Evolutionary conservation across 2,113 vertebrate genomes (phyloP).

Genomic region (Alligator mississippiensis): DNA sequence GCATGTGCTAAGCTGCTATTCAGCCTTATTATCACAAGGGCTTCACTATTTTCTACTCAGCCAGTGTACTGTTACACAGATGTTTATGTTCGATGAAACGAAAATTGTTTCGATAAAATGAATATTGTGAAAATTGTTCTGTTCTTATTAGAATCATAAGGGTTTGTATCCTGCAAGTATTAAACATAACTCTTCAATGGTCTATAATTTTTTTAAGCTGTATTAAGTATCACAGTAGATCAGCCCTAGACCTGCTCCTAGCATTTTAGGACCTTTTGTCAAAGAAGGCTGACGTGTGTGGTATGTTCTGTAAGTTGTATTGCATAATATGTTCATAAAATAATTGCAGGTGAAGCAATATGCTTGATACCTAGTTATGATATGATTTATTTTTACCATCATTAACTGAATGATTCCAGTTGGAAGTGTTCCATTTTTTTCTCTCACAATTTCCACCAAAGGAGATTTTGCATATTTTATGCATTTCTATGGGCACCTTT

Average conservation of each 20-base stretch:
- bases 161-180: neutral
- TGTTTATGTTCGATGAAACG: neutral
- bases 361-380: conserved; percentile 11
- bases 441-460: conserved; percentile 18
- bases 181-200: neutral
- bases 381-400: conserved; percentile 30
- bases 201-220: neutral
- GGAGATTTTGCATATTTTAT: neutral
- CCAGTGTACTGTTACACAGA: neutral
- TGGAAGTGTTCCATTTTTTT: neutral
- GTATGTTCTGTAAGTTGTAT: neutral
- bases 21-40: neutral
- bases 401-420: conserved; percentile 15
- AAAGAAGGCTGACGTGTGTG: neutral
- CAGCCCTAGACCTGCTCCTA: conserved; percentile 4
- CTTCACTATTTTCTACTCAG: neutral
- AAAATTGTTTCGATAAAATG: too few species aligned
- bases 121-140: neutral
- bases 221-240: neutral
- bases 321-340: neutral
- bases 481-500: neutral
- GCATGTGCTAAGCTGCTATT: neutral
- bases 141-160: neutral
- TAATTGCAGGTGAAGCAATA: neutral
- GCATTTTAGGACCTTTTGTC: neutral